Evolutionary conservation across 2,797 vertebrate genomes (phyloP), one percentile per base, ranked within the genome.

Genomic region (Spheniscus humboldti): DNA sequence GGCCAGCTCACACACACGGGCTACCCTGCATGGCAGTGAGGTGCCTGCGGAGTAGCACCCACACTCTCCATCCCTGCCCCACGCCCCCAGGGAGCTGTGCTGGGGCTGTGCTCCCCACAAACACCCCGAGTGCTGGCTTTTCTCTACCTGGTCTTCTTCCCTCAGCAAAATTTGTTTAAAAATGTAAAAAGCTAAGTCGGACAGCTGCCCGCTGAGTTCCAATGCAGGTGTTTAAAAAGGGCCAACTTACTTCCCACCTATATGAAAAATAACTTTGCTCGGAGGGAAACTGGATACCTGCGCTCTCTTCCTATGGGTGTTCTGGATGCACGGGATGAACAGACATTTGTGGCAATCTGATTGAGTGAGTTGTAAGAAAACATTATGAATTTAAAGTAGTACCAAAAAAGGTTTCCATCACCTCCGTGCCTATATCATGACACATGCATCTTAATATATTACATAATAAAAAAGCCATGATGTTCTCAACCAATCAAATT

Each of bases 401-500:
- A 79, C n/a, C 35, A 81, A 84, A 80, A 81, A 82, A 94, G 92
- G 84, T 84, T 88, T 77, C 91, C 90, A 76, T 81, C 95, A 92
- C 37, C 75, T 95, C 78, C 1, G 2, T 90, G 96, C 94, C 31
- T 86, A 84, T 78, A 92, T 88, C 94, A 89, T 88, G 48, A 94
- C 87, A 87, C 94, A 84, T 96, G 93, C 92, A 92, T 96, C 97
- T 97, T 97, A 96, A 97, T 97, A 94, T 97, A 95, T 96, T 97
- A 97, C 91, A 94, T 97, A 96, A 97, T 92, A 96, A 96, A 97
- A 98, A 98, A 99, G 98, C 98, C 98, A 98, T 98, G 98, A 98
- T 98, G 98, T 98, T 97, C 98, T 93, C 98, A 98, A 98, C 98
- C 98, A 98, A 98, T 99, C 98, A 98, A 98, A 99, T 99, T 98